Percentiles rank a stretch among this genome's conserved stretches.
phyloP scores from a whole-genome alignment of 2,888 invertebrate species.

The Drosophila fungiperda region DNA sequence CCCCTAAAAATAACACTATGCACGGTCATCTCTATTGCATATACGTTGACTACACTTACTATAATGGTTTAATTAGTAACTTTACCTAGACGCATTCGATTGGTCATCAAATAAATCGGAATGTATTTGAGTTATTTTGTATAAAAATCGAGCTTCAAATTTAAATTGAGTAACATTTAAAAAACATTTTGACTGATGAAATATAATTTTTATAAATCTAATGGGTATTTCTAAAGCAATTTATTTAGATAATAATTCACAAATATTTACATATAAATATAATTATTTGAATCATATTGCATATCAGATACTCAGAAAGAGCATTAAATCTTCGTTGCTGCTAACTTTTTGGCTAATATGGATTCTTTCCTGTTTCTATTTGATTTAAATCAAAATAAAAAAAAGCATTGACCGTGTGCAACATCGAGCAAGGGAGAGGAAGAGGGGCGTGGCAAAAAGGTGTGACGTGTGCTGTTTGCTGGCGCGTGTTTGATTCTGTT shows the following conservation, averaged over 20 bases:
- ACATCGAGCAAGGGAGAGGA: neutral
- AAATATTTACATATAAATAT: neutral
- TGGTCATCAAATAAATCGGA: neutral
- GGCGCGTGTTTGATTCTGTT: conserved; percentile 48
- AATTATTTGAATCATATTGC: neutral
- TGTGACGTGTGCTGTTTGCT: conserved; percentile 5
- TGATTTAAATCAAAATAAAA: conserved; percentile 5
- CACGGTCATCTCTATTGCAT: neutral
- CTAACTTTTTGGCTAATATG: neutral
- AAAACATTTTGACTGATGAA: neutral
- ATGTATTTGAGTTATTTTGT: neutral
- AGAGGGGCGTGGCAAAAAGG: neutral
- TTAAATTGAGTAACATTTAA: neutral
- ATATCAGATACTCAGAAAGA: neutral
- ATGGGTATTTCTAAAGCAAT: neutral
- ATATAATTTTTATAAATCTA: neutral
- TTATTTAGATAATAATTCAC: neutral
- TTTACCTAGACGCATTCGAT: neutral
- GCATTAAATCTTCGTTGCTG: conserved; percentile 12
- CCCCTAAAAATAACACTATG: neutral
- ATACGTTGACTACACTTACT: neutral
- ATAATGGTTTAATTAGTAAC: neutral
- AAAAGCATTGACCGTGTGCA: conserved; percentile 16
- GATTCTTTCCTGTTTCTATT: conserved; percentile 17
- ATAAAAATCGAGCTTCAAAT: neutral